Evolutionary conservation across 2,888 invertebrate genomes (phyloP), one percentile per base, ranked within the genome.

Genomic region (Orthonevra nobilis): DNA sequence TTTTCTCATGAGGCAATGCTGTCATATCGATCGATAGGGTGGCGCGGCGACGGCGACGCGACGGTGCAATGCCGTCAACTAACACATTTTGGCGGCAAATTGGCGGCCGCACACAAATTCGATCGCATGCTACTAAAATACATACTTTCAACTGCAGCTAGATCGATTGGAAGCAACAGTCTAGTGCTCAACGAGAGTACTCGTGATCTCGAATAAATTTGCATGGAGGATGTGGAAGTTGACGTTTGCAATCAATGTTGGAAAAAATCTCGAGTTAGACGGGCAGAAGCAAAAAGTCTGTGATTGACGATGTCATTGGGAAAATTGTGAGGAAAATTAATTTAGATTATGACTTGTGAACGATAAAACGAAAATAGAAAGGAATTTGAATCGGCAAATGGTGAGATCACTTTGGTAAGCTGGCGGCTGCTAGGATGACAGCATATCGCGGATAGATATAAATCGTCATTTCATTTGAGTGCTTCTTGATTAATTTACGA

Each of bases 281-380:
- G 52, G 32, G 1, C 10, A 42, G n/a, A 23, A n/a, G 0, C 9
- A 9, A 42, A 42, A 64, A 52, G 52, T 58, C 52, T 46, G 46
- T 73, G 79, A 79, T 73, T 79, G 79, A 79, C 79, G 73, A 79
- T 79, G 79, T 79, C 79, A 73, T 73, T 52, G 72, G 61, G 48
- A 40, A 54, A 61, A 42, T 42, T 63, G 66, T 34, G 66, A 66
- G 38, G 68, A 54, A 60, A 61, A 79, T 79, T 66, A 60, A 68
- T 73, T 72, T 79, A 73, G 79, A 72, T 79, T 72, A 73, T 79
- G 73, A 79, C 68, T 79, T 79, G 66, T 61, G 66, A 48, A 56
- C 79, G 66, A 79, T 73, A 54, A 61, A 66, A 73, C 61, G 61
- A 73, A 79, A 79, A 79, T 79, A 79, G 73, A 79, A 79, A 64